Conservation (phyloP, 1,140 invertebrate genomes). For the Zaprionus davidi region DNA sequence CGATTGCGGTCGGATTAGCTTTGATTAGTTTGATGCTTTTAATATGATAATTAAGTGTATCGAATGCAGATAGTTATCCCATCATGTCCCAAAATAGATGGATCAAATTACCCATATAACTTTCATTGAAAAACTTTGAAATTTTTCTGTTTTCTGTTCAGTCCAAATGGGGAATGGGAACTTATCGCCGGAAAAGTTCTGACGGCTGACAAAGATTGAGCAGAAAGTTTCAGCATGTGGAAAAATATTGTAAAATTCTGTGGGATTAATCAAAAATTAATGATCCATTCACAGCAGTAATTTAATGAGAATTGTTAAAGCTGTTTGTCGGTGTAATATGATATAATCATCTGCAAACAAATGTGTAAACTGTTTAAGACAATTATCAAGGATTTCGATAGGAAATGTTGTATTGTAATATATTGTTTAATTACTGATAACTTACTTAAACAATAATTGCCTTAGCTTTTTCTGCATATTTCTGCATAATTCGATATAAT, state of each 20-base stretch:
- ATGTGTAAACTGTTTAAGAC: no score
- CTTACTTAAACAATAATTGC: no score
- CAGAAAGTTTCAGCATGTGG: not conserved
- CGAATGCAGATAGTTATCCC: not conserved
- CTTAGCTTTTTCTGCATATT: no score
- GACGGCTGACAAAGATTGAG: slow-evolving; percentile 1
- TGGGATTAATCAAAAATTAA: not conserved
- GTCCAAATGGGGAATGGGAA: no score
- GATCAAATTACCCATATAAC: not conserved
- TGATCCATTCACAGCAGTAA: not conserved
- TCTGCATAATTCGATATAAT: no score
- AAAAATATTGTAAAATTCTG: not conserved
- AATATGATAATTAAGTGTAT: slow-evolving; percentile 6
- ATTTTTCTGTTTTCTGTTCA: not conserved
- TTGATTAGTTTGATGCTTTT: slow-evolving; percentile 13
- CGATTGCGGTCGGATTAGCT: slow-evolving; percentile 6
- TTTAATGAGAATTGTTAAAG: not conserved
- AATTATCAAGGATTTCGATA: no score
- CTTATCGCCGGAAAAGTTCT: not conserved
- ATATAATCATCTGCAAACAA: no score
- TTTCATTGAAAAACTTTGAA: not conserved
- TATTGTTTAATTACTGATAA: no score
- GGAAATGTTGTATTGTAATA: no score
- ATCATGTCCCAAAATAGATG: not conserved
- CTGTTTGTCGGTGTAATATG: not conserved